Evolutionary conservation across 2,888 invertebrate genomes (phyloP).

Genomic region (Acleris literana): DNA sequence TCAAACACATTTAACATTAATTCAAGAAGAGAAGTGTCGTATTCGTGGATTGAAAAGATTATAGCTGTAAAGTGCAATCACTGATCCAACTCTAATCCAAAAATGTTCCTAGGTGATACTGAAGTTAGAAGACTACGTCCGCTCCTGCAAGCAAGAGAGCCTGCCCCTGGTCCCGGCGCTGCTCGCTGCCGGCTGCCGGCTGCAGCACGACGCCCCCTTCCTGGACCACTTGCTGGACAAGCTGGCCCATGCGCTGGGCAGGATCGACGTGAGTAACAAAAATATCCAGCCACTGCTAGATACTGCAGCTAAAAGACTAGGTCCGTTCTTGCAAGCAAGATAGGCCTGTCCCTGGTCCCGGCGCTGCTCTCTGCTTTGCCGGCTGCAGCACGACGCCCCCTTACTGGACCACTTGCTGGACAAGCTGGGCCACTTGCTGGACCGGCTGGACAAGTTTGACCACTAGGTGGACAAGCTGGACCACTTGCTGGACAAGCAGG

Average conservation of each 20-base stretch:
- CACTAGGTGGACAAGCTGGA: slow-evolving; percentile 63
- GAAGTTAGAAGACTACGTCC: slow-evolving; percentile 63
- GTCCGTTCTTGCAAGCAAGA: slow-evolving; percentile 62
- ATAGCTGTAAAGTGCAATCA: no score
- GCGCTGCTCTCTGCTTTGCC: slow-evolving; percentile 53
- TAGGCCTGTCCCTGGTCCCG: slow-evolving; percentile 54
- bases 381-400: slow-evolving; percentile 61
- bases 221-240: slow-evolving; percentile 63
- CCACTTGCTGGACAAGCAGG: slow-evolving; percentile 61
- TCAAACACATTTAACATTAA: no score
- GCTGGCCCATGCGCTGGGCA: slow-evolving; percentile 56
- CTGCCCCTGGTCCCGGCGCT: slow-evolving; percentile 55
- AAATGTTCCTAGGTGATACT: slow-evolving; percentile 52
- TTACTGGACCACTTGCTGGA: slow-evolving; percentile 61
- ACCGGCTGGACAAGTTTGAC: slow-evolving; percentile 62
- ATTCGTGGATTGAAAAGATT: no score
- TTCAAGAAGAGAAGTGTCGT: no score
- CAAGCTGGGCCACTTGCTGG: slow-evolving; percentile 57
- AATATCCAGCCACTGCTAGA: not conserved
- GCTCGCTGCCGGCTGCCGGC: slow-evolving; percentile 52
- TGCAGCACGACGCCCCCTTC: slow-evolving; percentile 60
- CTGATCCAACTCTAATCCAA: not conserved
- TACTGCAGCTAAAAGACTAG: slow-evolving; percentile 59
- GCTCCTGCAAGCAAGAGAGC: slow-evolving; percentile 61
- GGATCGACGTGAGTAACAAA: slow-evolving; percentile 62